These are phyloP conservation scores for Ctenicera cuprea DNA, from an alignment of 2,888 invertebrate genomes.

Conservation along the genomic window DNA sequence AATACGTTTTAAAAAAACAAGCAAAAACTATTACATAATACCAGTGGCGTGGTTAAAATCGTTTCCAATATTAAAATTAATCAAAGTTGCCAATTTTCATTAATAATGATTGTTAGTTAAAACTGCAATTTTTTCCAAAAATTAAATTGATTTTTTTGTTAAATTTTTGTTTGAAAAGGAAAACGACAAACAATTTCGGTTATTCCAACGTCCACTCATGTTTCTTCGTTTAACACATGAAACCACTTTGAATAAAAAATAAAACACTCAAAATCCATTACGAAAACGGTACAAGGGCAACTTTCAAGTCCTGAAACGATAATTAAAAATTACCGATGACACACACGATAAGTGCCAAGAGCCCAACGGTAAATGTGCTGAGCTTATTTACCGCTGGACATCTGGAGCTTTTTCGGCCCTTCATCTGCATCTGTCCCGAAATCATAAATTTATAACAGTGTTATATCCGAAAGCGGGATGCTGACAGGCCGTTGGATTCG, in stretches of 20 bases:
- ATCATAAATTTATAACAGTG: conserved; percentile 60
- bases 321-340: conserved; percentile 57
- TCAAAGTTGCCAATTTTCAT: too few relatives aligned
- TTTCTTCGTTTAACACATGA: not conserved
- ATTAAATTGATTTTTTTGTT: too few relatives aligned
- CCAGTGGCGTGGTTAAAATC: too few relatives aligned
- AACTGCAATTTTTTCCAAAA: too few relatives aligned
- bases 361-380: conserved; percentile 26
- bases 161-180: too few relatives aligned
- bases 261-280: conserved; percentile 22
- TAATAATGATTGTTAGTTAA: too few relatives aligned
- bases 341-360: conserved; percentile 53
- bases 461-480: conserved; percentile 57
- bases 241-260: conserved; percentile 11
- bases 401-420: conserved; percentile 53
- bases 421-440: conserved; percentile 47
- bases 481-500: conserved; percentile 53
- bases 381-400: conserved; percentile 57
- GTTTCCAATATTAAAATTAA: too few relatives aligned
- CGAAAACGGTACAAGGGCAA: conserved; percentile 25
- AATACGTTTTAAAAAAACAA: too few relatives aligned
- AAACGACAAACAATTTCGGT: too few relatives aligned
- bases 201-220: too few relatives aligned
- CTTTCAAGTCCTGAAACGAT: conserved; percentile 34
- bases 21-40: too few relatives aligned